Evolutionary conservation across 2,113 vertebrate species (phyloP).

Genomic region (Glaucidium brasilianum): DNA sequence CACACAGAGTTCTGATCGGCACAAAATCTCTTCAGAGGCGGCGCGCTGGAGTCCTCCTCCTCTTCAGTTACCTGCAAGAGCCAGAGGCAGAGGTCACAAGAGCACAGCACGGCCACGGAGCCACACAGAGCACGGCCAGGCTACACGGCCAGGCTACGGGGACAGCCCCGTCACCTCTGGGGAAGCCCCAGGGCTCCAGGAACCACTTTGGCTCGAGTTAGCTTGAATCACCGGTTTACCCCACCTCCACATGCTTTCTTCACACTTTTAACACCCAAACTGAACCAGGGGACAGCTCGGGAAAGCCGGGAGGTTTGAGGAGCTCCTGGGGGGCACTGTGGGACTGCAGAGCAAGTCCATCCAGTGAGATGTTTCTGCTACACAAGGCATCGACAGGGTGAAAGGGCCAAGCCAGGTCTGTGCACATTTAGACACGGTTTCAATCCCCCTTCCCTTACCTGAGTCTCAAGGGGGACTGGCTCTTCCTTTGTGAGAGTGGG

Average conservation of each 20-base stretch:
- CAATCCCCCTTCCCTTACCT: constrained; percentile 67
- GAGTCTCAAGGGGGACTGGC: constrained; percentile 78
- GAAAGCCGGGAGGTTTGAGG: neutral
- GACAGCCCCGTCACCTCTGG: neutral
- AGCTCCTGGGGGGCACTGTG: neutral
- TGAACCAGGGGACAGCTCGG: neutral
- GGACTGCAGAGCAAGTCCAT: neutral
- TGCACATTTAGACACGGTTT: neutral
- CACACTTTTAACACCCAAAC: neutral
- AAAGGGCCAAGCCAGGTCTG: neutral
- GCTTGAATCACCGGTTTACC: fast-evolving
- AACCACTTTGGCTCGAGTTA: neutral
- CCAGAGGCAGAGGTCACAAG: neutral
- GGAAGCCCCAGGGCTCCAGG: neutral
- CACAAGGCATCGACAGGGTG: neutral
- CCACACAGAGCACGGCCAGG: fast-evolving
- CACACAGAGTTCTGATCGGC: constrained; percentile 81
- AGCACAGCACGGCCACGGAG: fast-evolving
- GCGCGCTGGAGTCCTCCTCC: constrained; percentile 81
- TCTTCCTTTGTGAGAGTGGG: constrained; percentile 97
- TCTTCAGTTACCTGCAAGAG: constrained; percentile 75
- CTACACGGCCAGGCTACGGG: neutral
- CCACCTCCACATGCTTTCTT: neutral
- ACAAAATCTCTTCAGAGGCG: constrained; percentile 92
- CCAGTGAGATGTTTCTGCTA: neutral